Evolutionary conservation across 1,140 invertebrate species (phyloP).

Genomic region (Scaptomyza graminum): DNA sequence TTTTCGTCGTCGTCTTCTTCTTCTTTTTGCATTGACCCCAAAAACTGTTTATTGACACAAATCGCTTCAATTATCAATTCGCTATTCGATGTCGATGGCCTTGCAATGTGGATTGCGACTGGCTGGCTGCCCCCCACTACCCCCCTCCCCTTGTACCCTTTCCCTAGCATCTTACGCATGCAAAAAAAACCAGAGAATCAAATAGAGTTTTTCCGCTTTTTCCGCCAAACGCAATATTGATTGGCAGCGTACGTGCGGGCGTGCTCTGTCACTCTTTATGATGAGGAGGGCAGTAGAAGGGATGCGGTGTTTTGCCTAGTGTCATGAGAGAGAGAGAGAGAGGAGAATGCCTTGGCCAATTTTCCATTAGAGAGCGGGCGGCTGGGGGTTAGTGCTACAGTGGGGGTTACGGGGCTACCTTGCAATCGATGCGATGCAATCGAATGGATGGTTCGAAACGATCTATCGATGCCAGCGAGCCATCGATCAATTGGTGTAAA

Average conservation of each 20-base stretch:
- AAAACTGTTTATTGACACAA: slow-evolving; percentile 46
- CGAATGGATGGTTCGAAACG: slow-evolving; percentile 41
- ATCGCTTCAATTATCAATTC: slow-evolving; percentile 58
- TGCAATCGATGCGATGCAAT: slow-evolving; percentile 35
- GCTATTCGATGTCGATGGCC: slow-evolving; percentile 55
- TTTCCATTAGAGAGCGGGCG: no score
- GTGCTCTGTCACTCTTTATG: slow-evolving; percentile 23
- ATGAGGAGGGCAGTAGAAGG: not conserved
- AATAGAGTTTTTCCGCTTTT: slow-evolving; percentile 39
- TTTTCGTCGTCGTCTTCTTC: no score
- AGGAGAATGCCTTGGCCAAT: no score
- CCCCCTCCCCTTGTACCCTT: not conserved
- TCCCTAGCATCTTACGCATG: slow-evolving; percentile 6
- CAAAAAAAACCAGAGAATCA: slow-evolving; percentile 5
- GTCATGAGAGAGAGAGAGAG: slow-evolving; percentile 15
- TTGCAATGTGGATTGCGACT: slow-evolving; percentile 30
- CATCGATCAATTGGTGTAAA: slow-evolving; percentile 60
- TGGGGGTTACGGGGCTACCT: no score
- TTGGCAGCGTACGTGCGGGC: slow-evolving; percentile 69
- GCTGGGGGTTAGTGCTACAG: no score
- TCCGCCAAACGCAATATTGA: slow-evolving; percentile 28
- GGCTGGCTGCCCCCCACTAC: not conserved
- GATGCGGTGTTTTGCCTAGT: slow-evolving; percentile 39
- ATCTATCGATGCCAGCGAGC: slow-evolving; percentile 46
- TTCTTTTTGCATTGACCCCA: slow-evolving; percentile 22